Conservation (phyloP, 1,140 invertebrate genomes). For the Argopecten irradians region DNA sequence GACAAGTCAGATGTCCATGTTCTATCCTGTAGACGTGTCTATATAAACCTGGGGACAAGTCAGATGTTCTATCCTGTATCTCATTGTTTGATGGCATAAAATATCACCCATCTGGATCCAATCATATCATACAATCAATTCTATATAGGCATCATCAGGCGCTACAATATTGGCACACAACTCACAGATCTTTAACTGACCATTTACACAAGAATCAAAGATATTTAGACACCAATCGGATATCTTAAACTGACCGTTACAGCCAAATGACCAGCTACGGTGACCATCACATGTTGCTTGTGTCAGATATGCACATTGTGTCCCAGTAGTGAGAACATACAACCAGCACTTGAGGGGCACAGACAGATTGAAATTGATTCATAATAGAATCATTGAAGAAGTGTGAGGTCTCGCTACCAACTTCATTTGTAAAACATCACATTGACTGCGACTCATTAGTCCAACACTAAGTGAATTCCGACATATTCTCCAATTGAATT, state of each 20-base stretch:
- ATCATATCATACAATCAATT: neutral
- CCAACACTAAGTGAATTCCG: neutral
- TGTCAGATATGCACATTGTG: neutral
- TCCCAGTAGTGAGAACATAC: neutral
- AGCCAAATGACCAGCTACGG: neutral
- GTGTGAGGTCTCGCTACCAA: neutral
- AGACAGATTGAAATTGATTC: conserved; percentile 22
- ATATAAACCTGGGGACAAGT: neutral
- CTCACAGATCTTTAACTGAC: neutral
- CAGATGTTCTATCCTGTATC: neutral
- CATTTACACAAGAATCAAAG: too few species aligned
- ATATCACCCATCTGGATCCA: neutral
- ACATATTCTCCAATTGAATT: conserved; percentile 18
- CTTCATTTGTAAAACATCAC: conserved; percentile 17
- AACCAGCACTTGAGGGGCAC: neutral
- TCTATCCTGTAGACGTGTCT: neutral
- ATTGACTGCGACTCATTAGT: neutral
- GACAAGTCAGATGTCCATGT: neutral
- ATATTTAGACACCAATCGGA: neutral
- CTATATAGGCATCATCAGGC: neutral
- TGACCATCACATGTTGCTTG: too few species aligned
- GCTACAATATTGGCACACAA: neutral
- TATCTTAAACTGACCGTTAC: neutral
- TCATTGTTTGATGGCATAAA: neutral
- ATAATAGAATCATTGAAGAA: conserved; percentile 7